Percentiles rank a stretch among this genome's conserved stretches.
phyloP scores from a whole-genome alignment of 2,888 invertebrate species.

The Tortricodes alternella region DNA sequence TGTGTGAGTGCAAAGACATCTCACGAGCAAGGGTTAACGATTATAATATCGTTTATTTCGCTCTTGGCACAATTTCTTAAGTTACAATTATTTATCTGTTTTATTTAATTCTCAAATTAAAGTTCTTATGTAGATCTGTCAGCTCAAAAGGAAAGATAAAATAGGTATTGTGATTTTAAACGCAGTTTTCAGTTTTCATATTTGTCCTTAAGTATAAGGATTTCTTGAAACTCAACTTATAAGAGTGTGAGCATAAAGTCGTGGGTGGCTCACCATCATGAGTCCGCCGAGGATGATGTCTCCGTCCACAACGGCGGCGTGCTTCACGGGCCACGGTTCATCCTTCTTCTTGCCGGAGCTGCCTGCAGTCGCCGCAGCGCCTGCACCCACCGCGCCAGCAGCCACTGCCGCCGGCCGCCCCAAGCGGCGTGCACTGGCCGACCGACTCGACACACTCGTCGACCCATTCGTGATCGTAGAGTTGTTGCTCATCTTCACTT shows the following conservation, averaged over 20 bases:
- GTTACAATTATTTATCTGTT: too few relatives aligned
- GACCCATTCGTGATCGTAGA: conserved; percentile 4
- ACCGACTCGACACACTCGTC: conserved; percentile 6
- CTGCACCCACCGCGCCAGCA: conserved; percentile 27
- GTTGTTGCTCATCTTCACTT: conserved; percentile 38
- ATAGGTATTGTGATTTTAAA: too few relatives aligned
- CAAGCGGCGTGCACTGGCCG: conserved; percentile 33
- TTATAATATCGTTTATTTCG: too few relatives aligned
- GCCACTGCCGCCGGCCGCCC: conserved; percentile 37
- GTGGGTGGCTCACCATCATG: conserved; percentile 87
- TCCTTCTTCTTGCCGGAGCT: conserved; percentile 37
- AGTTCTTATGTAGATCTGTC: too few relatives aligned
- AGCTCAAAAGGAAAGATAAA: too few relatives aligned
- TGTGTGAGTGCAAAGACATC: too few relatives aligned
- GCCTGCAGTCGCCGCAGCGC: conserved; percentile 48
- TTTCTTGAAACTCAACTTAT: background rate
- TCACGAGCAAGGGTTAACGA: too few relatives aligned
- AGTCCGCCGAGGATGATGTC: conserved; percentile 92
- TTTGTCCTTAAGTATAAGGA: too few relatives aligned
- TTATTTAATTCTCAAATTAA: too few relatives aligned
- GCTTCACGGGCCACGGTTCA: conserved; percentile 87
- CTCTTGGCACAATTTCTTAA: too few relatives aligned
- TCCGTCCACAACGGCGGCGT: conserved; percentile 91
- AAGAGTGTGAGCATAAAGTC: background rate
- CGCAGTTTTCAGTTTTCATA: too few relatives aligned